Conservation (phyloP, 2,888 invertebrate species). For the Polydrusus cervinus region DNA sequence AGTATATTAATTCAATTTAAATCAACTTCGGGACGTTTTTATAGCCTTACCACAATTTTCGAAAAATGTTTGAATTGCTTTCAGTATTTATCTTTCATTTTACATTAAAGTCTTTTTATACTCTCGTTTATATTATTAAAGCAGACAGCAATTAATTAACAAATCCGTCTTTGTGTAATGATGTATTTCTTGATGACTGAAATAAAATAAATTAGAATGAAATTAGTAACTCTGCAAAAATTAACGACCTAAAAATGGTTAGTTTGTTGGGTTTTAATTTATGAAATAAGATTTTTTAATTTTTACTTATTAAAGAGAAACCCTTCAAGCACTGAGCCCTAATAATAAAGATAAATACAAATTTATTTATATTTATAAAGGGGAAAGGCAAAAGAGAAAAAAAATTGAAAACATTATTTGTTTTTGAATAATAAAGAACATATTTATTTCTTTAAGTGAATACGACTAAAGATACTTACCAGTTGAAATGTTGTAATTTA, state of each 20-base stretch:
- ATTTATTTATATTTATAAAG: no score
- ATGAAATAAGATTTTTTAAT: background rate
- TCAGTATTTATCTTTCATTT: slow-evolving; percentile 20
- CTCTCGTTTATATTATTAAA: slow-evolving; percentile 4
- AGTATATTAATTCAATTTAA: slow-evolving; percentile 6
- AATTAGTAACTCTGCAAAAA: background rate
- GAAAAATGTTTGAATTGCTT: slow-evolving; percentile 4
- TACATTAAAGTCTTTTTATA: slow-evolving; percentile 10
- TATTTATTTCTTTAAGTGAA: no score
- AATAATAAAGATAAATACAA: no score
- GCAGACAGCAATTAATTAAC: slow-evolving; percentile 19
- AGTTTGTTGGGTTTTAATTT: background rate
- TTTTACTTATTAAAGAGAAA: no score
- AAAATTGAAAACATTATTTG: no score
- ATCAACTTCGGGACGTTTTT: background rate
- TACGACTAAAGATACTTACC: no score
- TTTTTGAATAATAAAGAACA: no score
- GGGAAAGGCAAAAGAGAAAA: no score
- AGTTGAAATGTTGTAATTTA: no score
- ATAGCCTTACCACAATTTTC: background rate
- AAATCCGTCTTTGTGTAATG: slow-evolving; percentile 18
- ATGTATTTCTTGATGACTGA: slow-evolving; percentile 13
- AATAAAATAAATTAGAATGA: background rate
- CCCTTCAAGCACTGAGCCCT: no score
- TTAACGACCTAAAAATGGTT: background rate